Evolutionary conservation across 2,113 vertebrate genomes (phyloP), one percentile per base, ranked within the genome.

Genomic region (Empidonax alnorum): DNA sequence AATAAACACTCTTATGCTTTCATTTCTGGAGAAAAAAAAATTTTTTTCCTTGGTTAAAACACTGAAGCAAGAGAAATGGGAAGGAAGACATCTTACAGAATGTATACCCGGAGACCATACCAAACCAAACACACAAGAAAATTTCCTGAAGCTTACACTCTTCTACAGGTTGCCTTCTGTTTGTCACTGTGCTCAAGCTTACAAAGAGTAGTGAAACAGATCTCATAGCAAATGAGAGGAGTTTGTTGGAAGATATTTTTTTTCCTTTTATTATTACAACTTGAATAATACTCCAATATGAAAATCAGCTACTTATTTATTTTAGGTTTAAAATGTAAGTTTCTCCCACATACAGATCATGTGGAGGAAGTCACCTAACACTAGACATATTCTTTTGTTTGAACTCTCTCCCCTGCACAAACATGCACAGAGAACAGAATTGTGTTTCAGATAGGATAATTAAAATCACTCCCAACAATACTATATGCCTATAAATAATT

Each of bases 1-100:
- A 72, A 84, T 47, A 67, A 77, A 41, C 10, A n/a, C 3, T 24
- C 27, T 15, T 85, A 25, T 30, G 8, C 9, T 58, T 61, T 58
- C 44, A 73, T 76, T 94, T 89, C 24, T 69, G 8, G 31, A 16
- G 7, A 33, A 61, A 68, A 27, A 65, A 35, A 35, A 24, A 22
- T 49, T 6, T 33, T 39, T 27, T 49, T 72, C 4, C 14, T 58
- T 3, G 3, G 8, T 37, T 61, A 42, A 76, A 86, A 53, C 7
- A 30, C 6, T 1, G 0, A 74, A 53, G 6, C 5, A 71, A 55
- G 5, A 6, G 10, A 89, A 55, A 3, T 2, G 0, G 2, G 11
- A 2, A 2, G 35, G 42, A 74, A 74, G 55, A 58, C 3, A 22
- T 2, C 7, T 65, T 28, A 18, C 1, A 17, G 35, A n/a, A 56